Conservation (phyloP, 2,113 vertebrate species). For the Pomatostomus ruficeps region DNA sequence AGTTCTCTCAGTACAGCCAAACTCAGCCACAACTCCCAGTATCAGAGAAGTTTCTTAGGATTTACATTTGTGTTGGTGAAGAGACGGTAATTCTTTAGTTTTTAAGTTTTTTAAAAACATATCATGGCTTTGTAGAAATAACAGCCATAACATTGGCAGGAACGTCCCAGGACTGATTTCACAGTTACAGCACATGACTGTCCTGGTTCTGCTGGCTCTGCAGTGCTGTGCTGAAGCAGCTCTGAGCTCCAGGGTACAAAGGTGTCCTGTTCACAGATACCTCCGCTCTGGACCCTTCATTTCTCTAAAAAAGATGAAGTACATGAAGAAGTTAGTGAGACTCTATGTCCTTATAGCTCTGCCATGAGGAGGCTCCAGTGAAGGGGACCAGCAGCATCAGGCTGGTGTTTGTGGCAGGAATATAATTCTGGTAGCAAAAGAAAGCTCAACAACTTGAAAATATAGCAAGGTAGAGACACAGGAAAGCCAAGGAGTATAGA, state of each 20-base stretch:
- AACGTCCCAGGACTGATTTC: neutral
- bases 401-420: neutral
- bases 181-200: accelerated
- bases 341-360: neutral
- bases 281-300: neutral
- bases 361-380: neutral
- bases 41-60: neutral
- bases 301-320: neutral
- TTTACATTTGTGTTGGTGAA: neutral
- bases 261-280: neutral
- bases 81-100: neutral
- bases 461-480: neutral
- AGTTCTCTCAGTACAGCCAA: neutral
- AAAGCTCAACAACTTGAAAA: neutral
- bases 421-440: neutral
- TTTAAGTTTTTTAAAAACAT: neutral
- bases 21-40: neutral
- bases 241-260: neutral
- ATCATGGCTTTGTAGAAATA: neutral
- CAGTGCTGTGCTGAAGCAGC: neutral
- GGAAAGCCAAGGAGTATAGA: neutral
- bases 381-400: neutral
- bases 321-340: neutral
- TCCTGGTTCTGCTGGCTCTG: neutral
- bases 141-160: neutral